Percentiles rank a stretch among this genome's conserved stretches.
phyloP scores from a whole-genome alignment of 2,888 invertebrate genomes.

The Torymus aiolomorphi region DNA sequence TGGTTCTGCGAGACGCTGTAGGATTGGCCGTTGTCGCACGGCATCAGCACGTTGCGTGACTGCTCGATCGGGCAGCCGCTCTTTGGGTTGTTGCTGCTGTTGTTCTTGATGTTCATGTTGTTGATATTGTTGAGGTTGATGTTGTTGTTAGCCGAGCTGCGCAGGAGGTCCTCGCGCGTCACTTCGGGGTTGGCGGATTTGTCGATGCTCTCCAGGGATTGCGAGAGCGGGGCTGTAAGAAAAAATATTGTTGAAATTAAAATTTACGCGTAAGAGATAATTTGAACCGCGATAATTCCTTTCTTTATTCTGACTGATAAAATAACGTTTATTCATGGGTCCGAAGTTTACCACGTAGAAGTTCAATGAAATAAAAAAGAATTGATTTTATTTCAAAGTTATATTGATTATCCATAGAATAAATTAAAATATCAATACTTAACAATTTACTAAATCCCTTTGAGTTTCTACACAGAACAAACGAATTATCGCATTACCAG shows the following conservation, averaged over 20 bases:
- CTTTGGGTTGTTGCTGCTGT: slow-evolving; percentile 22
- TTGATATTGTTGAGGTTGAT: slow-evolving; percentile 69
- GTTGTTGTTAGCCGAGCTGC: slow-evolving; percentile 61
- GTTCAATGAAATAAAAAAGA: no score
- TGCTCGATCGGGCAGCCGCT: slow-evolving; percentile 67
- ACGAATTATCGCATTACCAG: slow-evolving; percentile 64
- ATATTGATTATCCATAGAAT: no score
- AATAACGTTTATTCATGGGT: no score
- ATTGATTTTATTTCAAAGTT: no score
- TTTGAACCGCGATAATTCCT: no score
- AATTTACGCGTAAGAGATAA: not conserved
- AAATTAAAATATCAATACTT: no score
- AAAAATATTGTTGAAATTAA: not conserved
- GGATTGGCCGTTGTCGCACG: slow-evolving; percentile 89
- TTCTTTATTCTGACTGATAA: no score
- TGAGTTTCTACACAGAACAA: not conserved
- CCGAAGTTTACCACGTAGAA: no score
- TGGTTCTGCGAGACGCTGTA: slow-evolving; percentile 95
- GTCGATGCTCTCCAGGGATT: slow-evolving; percentile 82
- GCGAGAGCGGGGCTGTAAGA: slow-evolving; percentile 78
- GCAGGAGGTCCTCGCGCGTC: slow-evolving; percentile 72
- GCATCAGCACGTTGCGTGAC: slow-evolving; percentile 88
- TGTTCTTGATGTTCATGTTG: not conserved
- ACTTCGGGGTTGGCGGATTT: slow-evolving; percentile 69
- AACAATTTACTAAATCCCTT: no score